Percentiles rank a stretch among this genome's conserved stretches.
These are phyloP conservation scores for Micromussa lordhowensis DNA, from an alignment of 92 coral and sea anemone species.

Conservation along the genomic window DNA sequence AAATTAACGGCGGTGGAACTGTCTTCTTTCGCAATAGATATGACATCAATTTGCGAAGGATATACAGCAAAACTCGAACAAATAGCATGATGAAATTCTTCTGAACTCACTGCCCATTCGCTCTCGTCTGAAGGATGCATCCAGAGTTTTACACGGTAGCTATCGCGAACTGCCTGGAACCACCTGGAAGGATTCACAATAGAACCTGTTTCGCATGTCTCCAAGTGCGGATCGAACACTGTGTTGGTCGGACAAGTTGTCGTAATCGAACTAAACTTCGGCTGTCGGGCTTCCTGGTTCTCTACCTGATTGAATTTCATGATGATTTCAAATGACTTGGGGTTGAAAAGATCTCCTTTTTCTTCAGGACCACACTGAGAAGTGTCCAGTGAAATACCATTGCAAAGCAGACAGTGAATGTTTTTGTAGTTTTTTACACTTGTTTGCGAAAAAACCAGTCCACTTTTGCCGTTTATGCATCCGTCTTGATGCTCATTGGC, in stretches of 20 bases:
- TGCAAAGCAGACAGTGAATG: slow-evolving; percentile 70
- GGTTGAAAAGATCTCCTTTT: slow-evolving; percentile 44
- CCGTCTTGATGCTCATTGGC: slow-evolving; percentile 32
- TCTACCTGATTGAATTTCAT: slow-evolving; percentile 24
- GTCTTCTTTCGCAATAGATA: slow-evolving; percentile 38
- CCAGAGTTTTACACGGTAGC: slow-evolving; percentile 76
- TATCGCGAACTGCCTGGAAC: slow-evolving; percentile 66
- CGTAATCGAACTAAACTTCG: background rate
- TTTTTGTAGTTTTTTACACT: slow-evolving; percentile 59
- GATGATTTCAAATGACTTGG: slow-evolving; percentile 80
- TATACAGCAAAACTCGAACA: slow-evolving; percentile 42
- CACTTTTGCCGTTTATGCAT: slow-evolving; percentile 61
- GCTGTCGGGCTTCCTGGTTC: background rate
- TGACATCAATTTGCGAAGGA: slow-evolving; percentile 51
- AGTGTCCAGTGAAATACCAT: slow-evolving; percentile 28
- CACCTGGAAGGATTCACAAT: slow-evolving; percentile 43
- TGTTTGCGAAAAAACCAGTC: slow-evolving; percentile 21
- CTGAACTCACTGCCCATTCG: slow-evolving; percentile 35
- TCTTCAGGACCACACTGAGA: slow-evolving; percentile 72
- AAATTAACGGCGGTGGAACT: slow-evolving; percentile 32
- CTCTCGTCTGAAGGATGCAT: slow-evolving; percentile 57
- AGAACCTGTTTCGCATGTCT: slow-evolving; percentile 61
- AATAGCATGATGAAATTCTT: slow-evolving; percentile 50
- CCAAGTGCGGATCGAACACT: slow-evolving; percentile 72
- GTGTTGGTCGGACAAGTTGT: slow-evolving; percentile 23